These are phyloP conservation scores for Gobio gobio DNA, from an alignment of 2,113 vertebrate species.

Conservation along the genomic window DNA sequence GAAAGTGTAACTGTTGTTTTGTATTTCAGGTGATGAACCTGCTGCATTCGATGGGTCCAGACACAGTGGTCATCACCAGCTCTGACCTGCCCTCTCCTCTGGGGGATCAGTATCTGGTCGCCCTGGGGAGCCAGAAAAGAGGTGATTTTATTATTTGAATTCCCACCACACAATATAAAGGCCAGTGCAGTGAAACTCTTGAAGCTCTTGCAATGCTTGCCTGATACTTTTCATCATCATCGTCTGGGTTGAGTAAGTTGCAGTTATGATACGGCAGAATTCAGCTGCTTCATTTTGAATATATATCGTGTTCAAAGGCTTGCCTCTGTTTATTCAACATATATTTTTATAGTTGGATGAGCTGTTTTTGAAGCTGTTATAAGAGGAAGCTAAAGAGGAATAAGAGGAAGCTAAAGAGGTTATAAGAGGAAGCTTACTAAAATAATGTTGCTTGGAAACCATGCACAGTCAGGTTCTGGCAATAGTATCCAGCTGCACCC, in stretches of 20 bases:
- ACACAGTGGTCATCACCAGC: slow-evolving; percentile 95
- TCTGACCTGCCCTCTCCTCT: slow-evolving; percentile 84
- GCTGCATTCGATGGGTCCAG: slow-evolving; percentile 93
- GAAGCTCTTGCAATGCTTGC: background rate
- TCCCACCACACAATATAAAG: background rate
- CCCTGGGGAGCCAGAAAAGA: slow-evolving; percentile 88
- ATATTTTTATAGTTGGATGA: background rate
- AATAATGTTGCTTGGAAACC: too few relatives aligned
- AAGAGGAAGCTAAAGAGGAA: too few relatives aligned
- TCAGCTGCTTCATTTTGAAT: background rate
- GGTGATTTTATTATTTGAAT: slow-evolving; percentile 66
- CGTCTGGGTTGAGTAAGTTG: background rate
- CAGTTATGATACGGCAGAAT: background rate
- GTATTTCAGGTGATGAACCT: slow-evolving; percentile 89
- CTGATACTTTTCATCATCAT: background rate
- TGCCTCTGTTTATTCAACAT: background rate
- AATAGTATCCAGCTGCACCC: too few relatives aligned
- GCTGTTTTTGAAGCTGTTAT: background rate
- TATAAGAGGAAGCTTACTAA: too few relatives aligned
- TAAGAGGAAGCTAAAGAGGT: too few relatives aligned
- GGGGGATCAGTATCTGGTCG: slow-evolving; percentile 87
- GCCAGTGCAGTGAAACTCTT: slow-evolving; percentile 9
- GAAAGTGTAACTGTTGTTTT: slow-evolving; percentile 21
- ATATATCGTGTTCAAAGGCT: background rate
- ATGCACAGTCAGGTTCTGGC: too few relatives aligned